phyloP scores from a whole-genome alignment of 2,888 invertebrate genomes.

The Ennomos fuscantarius region DNA sequence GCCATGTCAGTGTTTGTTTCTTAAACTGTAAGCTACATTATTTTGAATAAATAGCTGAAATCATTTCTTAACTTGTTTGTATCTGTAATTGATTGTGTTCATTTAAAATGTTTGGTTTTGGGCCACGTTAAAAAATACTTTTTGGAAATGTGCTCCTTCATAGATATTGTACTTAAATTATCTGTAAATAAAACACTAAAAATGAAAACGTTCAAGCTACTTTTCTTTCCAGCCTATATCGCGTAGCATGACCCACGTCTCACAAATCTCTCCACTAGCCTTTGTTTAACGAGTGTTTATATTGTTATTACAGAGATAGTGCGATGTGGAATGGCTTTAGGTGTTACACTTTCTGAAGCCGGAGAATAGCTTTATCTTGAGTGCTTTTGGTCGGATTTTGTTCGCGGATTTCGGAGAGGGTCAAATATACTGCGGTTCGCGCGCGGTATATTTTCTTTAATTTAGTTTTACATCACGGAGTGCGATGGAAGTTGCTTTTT shows the following conservation, averaged over 20 bases:
- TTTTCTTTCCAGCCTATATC: neutral
- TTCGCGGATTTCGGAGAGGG: slow-evolving; percentile 9
- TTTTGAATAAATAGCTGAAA: too few relatives aligned
- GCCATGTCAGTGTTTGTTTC: too few relatives aligned
- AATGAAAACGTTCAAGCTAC: too few relatives aligned
- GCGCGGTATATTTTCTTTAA: neutral
- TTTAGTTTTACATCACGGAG: neutral
- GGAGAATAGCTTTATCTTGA: slow-evolving; percentile 26
- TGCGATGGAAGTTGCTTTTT: too few relatives aligned
- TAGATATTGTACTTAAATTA: too few relatives aligned
- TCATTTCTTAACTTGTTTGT: too few relatives aligned
- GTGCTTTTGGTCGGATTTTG: slow-evolving; percentile 22
- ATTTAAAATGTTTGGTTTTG: too few relatives aligned
- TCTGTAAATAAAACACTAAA: too few relatives aligned
- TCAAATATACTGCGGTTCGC: slow-evolving; percentile 8
- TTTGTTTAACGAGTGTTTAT: slow-evolving; percentile 36
- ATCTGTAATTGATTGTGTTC: too few relatives aligned
- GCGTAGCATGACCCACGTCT: slow-evolving; percentile 1
- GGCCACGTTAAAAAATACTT: too few relatives aligned
- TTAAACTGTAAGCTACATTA: too few relatives aligned
- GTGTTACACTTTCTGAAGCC: slow-evolving; percentile 21
- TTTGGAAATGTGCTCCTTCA: too few relatives aligned
- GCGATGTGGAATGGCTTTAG: slow-evolving; percentile 20
- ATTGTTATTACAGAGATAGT: slow-evolving; percentile 36
- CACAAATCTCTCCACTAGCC: slow-evolving; percentile 5